Evolutionary conservation across 1,140 invertebrate genomes (phyloP), one percentile per base, ranked within the genome.

Genomic region (Pseudomyrmex pallidus): DNA sequence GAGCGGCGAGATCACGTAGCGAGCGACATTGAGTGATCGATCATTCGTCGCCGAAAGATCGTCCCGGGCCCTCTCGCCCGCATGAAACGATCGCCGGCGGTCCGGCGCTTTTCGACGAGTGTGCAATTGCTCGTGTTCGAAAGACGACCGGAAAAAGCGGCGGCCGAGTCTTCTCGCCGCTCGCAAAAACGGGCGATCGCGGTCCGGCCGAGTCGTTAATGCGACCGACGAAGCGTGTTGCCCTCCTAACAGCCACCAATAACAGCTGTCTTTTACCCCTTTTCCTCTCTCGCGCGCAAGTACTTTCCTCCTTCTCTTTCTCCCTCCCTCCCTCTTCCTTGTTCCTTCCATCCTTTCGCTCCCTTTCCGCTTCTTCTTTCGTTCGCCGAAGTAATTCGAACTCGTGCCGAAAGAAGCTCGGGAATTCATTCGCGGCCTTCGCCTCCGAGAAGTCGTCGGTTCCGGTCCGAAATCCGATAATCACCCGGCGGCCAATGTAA

Each of bases 371-470:
- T 52, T 52, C 54, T 52, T 72, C 77, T 44, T 64, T 78, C 77
- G 83, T 85, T 86, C 77, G 48, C 35, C 54, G 57, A 73, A 85
- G 89, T 90, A 90, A 90, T 90, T 90, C 88, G 90, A 90, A 87
- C 85, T 90, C 89, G 89, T 91, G 90, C 82, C 87, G 86, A 87
- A 90, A 92, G 84, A 90, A 89, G 76, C 56, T 48, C 66, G 85
- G 74, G 88, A 90, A 91, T 91, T 91, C 59, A 83, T 77, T 77
- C 83, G 73, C 61, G 59, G 84, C 59, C 63, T n/a, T 56, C 50
- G 35, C 77, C 56, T 77, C 57, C 82, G 76, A 84, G 62, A 22
- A 86, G 87, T 88, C 22, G 86, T 74, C 56, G 66, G 85, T 87
- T 88, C 85, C 85, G 87, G 82, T 88, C 52, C 82, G 74, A 87